Base-by-base conservation (phyloP, 2,888 invertebrate species). In the Ophioninae sp. region DNA sequence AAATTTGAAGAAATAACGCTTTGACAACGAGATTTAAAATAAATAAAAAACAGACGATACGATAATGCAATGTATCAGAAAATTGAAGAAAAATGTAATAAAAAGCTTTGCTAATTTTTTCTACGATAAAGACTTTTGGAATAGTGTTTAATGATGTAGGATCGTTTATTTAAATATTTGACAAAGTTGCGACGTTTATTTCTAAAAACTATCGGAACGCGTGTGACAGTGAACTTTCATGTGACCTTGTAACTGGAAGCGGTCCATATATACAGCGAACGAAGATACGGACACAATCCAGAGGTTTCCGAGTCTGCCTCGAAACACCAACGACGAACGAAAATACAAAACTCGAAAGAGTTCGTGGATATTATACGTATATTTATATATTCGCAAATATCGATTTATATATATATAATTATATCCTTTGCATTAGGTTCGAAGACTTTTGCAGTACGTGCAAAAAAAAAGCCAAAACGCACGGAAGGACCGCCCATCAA, bases 301-400 rank as follows among this genome's bases (percentile, higher is more conserved):
- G 0, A 51, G 51, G 13, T 51, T 51, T 13, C 44, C 9, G 13
- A 13, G 44, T 61, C 30, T 20, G 75, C 67, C 39, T 72, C 58
- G 30, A 59, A 67, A 23, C 73, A 44, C 44, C 77, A 75, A 75
- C 72, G 72, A 82, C 84, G 85, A 82, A 84, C 76, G 85, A 85
- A 86, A 85, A 86, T 86, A 85, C 84, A 86, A 84, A 85, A 84
- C 65, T 67, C 64, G 22, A 44, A 13, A 6, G 58, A 81, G 10
- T 61, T 51, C 56, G 10, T 80, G 77, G 56, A 76, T 79, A 76
- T 76, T 68, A 63, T 64, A 68, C n/a, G 68, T 69, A 68, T 83
- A 20, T 72, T 44, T 64, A 44, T 65, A 67, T 68, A 20, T 67
- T 67, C 64, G 71, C 13, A 67, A 67, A 73, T 79, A 51, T 69